Percentiles rank a stretch among this genome's conserved stretches.
These are phyloP conservation scores for Siniperca undulata DNA, from an alignment of 2,797 vertebrate species.

Conservation along the genomic window DNA sequence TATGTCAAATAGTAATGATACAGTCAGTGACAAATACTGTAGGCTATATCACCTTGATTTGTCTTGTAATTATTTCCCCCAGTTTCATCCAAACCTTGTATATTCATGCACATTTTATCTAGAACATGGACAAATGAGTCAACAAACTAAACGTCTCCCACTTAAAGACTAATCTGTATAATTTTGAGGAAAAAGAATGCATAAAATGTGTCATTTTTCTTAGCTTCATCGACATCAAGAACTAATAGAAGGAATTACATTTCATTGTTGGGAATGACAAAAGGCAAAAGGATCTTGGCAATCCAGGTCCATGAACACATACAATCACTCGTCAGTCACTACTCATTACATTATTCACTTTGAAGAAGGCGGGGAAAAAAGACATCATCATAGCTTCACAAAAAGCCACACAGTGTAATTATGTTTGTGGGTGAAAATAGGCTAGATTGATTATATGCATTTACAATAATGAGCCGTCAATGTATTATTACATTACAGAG, in stretches of 20 bases:
- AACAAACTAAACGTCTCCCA: constrained; percentile 3
- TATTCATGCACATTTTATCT: constrained; percentile 11
- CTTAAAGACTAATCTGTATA: constrained; percentile 9
- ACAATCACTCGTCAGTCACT: constrained; percentile 68
- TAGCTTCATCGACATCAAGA: constrained; percentile 27
- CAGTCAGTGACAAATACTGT: background rate
- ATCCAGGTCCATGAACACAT: constrained; percentile 48
- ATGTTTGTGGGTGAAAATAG: constrained; percentile 80
- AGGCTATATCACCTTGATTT: background rate
- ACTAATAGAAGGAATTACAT: constrained; percentile 52
- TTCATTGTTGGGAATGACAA: constrained; percentile 61
- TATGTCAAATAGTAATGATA: background rate
- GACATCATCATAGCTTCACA: constrained; percentile 57
- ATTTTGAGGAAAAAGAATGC: background rate
- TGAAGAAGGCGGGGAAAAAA: constrained; percentile 63
- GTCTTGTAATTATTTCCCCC: constrained; percentile 5
- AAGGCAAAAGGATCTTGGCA: constrained; percentile 57
- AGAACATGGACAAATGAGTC: background rate
- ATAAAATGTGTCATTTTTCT: constrained; percentile 33
- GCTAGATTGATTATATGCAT: constrained; percentile 82
- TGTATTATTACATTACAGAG: constrained; percentile 75
- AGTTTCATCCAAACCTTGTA: background rate
- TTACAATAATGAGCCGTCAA: constrained; percentile 75
- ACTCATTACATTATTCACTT: constrained; percentile 71
- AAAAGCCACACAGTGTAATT: constrained; percentile 75